These are phyloP conservation scores for Orbicella faveolata DNA, from an alignment of 64 coral and sea anemone species.

Conservation along the genomic window DNA sequence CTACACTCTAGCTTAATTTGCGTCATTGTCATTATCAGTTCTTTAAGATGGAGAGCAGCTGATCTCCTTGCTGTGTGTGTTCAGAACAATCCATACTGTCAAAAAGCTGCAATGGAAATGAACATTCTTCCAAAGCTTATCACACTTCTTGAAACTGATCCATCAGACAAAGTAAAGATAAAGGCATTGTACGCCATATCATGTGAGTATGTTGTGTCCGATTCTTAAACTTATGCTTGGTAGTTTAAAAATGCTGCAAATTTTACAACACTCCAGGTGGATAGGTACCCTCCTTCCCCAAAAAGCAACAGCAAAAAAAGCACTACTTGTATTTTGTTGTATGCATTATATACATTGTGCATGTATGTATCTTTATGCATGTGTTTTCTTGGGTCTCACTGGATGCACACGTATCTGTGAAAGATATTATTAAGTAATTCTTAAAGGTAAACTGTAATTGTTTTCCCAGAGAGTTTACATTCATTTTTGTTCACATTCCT, in stretches of 20 bases:
- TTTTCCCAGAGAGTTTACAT: too few species aligned
- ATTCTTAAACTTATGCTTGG: not conserved
- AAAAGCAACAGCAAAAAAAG: too few species aligned
- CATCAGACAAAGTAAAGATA: constrained; percentile 53
- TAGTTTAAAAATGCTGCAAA: not conserved
- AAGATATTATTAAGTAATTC: too few species aligned
- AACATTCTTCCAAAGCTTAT: constrained; percentile 44
- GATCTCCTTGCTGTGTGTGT: constrained; percentile 73
- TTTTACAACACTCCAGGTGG: too few species aligned
- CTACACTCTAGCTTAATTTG: not conserved
- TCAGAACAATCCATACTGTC: constrained; percentile 86
- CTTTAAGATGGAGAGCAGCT: constrained; percentile 83
- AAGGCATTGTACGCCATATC: constrained; percentile 85
- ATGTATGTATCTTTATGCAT: too few species aligned
- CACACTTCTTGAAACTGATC: constrained; percentile 61
- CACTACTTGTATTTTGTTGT: too few species aligned
- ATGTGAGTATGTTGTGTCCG: constrained; percentile 35
- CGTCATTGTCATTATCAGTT: constrained; percentile 21
- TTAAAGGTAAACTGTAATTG: too few species aligned
- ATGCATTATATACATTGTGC: too few species aligned
- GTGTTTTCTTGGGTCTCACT: too few species aligned
- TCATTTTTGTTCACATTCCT: too few species aligned
- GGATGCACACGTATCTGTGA: too few species aligned
- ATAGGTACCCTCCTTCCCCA: too few species aligned
- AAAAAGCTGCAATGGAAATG: constrained; percentile 62